Conservation (phyloP, 2,113 vertebrate genomes). For the Coracopsis vasa region DNA sequence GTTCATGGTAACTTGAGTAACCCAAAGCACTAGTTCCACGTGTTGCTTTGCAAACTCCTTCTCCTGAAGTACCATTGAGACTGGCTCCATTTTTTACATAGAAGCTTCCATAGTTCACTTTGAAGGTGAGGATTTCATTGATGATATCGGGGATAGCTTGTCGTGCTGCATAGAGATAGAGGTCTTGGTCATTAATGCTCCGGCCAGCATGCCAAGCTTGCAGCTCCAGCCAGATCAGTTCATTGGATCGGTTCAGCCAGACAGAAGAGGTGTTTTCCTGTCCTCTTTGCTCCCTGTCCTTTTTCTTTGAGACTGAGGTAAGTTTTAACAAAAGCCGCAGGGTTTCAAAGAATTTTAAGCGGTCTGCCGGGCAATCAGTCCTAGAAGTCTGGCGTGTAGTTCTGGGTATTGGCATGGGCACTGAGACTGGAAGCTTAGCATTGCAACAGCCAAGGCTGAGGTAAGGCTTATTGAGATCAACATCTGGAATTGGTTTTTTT, state of each 20-base stretch:
- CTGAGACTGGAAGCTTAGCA: conserved; percentile 87
- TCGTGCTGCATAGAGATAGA: conserved; percentile 94
- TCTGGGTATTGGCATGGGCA: conserved; percentile 88
- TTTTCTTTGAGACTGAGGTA: conserved; percentile 99
- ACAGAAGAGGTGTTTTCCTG: conserved; percentile 90
- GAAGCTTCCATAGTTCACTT: conserved; percentile 87
- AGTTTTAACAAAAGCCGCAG: conserved; percentile 94
- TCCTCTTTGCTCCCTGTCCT: conserved; percentile 96
- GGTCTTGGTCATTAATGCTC: conserved; percentile 91
- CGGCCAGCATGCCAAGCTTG: conserved; percentile 98
- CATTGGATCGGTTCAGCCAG: conserved; percentile 89
- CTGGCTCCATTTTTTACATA: conserved; percentile 64
- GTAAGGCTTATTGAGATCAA: conserved; percentile 97
- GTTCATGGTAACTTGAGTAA: conserved; percentile 81
- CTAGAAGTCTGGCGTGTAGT: conserved; percentile 94
- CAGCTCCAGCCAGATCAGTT: conserved; percentile 97
- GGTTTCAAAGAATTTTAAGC: conserved; percentile 98
- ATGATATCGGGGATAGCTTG: conserved; percentile 97
- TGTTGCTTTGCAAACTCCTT: conserved; percentile 70
- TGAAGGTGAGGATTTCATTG: conserved; percentile 95
- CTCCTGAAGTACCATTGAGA: conserved; percentile 72
- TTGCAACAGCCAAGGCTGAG: conserved; percentile 95
- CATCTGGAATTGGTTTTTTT: conserved; percentile 85
- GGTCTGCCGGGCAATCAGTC: conserved; percentile 94
- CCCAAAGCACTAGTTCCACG: conserved; percentile 70